Evolutionary conservation across 1,140 invertebrate species (phyloP).

Genomic region (Drosophila quadrilineata): DNA sequence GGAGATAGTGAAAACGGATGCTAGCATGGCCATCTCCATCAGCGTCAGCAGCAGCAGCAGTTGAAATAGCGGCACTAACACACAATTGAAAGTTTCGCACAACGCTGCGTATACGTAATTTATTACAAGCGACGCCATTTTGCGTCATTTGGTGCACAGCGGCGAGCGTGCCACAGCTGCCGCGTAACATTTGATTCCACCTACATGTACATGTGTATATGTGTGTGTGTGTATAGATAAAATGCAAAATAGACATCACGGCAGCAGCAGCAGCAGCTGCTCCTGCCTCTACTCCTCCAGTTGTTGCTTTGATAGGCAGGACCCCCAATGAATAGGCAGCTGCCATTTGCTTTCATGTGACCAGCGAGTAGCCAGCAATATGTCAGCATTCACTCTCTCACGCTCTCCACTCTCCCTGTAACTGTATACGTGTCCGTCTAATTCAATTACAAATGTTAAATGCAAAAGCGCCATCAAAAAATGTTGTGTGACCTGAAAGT

Average conservation of each 20-base stretch:
- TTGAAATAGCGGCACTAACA: neutral
- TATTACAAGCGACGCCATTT: conserved; percentile 71
- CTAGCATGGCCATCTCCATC: neutral
- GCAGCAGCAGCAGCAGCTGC: too few species aligned
- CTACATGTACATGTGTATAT: neutral
- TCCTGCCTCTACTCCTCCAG: too few species aligned
- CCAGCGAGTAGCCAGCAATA: conserved; percentile 34
- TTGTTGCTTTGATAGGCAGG: conserved; percentile 41
- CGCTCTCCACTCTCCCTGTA: neutral
- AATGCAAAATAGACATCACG: conserved; percentile 61
- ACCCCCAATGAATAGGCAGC: conserved; percentile 5
- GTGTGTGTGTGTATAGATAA: conserved; percentile 42
- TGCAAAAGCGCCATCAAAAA: conserved; percentile 50
- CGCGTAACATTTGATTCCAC: too few species aligned
- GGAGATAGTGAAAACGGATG: conserved; percentile 34
- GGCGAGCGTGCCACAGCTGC: conserved; percentile 25
- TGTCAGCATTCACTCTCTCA: conserved; percentile 32
- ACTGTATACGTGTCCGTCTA: conserved; percentile 20
- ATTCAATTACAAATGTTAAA: conserved; percentile 63
- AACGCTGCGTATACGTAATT: conserved; percentile 71
- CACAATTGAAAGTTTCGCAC: conserved; percentile 54
- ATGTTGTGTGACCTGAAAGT: conserved; percentile 57
- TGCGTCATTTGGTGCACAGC: conserved; percentile 42
- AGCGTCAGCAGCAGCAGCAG: neutral
- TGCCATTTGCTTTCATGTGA: conserved; percentile 31